Evolutionary conservation across 1,140 invertebrate species (phyloP).

Genomic region (Chironomus tepperi): DNA sequence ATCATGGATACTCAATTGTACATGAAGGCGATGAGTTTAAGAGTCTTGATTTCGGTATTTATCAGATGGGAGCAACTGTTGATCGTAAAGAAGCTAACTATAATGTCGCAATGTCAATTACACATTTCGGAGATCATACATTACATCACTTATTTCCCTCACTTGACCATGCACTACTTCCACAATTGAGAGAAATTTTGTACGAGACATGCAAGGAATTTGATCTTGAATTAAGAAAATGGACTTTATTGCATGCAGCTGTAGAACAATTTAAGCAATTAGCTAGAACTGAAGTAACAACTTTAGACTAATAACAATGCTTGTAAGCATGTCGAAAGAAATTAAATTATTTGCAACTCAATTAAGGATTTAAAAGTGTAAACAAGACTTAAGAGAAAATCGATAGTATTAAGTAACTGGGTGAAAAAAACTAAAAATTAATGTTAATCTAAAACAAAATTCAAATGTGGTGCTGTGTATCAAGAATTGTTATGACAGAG

Average conservation of each 20-base stretch:
- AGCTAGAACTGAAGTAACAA: neutral
- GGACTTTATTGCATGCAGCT: neutral
- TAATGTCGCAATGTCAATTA: conserved; percentile 45
- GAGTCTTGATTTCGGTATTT: conserved; percentile 52
- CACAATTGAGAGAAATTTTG: conserved; percentile 54
- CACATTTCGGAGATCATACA: conserved; percentile 56
- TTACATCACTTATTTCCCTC: conserved; percentile 78
- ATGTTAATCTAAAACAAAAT: too few relatives aligned
- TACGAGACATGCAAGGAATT: conserved; percentile 62
- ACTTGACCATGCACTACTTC: conserved; percentile 64
- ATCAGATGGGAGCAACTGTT: conserved; percentile 51
- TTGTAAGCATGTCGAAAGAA: too few relatives aligned
- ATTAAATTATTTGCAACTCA: too few relatives aligned
- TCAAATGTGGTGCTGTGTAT: too few relatives aligned
- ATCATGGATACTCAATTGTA: neutral
- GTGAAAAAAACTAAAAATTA: too few relatives aligned
- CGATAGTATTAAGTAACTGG: too few relatives aligned
- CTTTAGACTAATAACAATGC: too few relatives aligned
- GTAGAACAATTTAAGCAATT: neutral
- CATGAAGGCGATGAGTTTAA: conserved; percentile 16
- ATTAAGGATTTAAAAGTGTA: too few relatives aligned
- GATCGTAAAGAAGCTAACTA: conserved; percentile 47
- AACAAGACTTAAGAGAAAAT: too few relatives aligned
- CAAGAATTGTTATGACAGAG: too few relatives aligned
- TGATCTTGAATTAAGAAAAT: conserved; percentile 33